Percentiles rank a stretch among this genome's conserved stretches.
These are phyloP conservation scores for Distichodus sexfasciatus DNA, from an alignment of 2,797 vertebrate species.

Conservation along the genomic window DNA sequence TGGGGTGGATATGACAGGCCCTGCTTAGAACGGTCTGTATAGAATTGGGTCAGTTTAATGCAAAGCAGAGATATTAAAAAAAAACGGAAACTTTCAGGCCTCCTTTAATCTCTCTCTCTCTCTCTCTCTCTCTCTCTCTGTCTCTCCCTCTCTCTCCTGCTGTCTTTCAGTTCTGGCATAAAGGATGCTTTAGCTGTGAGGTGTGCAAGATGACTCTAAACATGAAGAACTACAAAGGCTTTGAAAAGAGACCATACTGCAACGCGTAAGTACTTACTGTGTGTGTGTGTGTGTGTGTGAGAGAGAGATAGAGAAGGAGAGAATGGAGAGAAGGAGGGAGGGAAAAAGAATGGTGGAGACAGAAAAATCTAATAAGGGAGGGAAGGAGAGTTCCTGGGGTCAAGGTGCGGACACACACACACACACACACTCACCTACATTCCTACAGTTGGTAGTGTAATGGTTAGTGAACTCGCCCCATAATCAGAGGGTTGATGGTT, in stretches of 20 bases:
- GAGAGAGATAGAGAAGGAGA: too few relatives aligned
- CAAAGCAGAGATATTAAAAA: neutral
- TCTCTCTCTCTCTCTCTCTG: slow-evolving; percentile 42
- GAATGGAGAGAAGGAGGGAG: too few relatives aligned
- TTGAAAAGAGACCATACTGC: slow-evolving; percentile 97
- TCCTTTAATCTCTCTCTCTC: slow-evolving; percentile 26
- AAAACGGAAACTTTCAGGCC: neutral
- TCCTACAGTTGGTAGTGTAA: too few relatives aligned
- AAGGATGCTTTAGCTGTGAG: slow-evolving; percentile 98
- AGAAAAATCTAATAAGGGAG: too few relatives aligned
- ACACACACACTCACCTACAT: too few relatives aligned
- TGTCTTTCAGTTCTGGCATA: slow-evolving; percentile 91
- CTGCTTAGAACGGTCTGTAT: neutral
- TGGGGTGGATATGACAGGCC: neutral
- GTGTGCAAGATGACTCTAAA: slow-evolving; percentile 98
- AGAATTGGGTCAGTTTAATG: neutral
- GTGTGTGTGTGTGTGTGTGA: neutral
- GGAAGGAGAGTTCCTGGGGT: too few relatives aligned
- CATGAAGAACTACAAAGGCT: slow-evolving; percentile 99
- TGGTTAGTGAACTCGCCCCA: too few relatives aligned
- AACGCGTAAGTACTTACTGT: slow-evolving; percentile 82
- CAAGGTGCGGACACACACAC: too few relatives aligned
- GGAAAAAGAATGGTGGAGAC: too few relatives aligned
- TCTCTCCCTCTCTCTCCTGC: slow-evolving; percentile 18
- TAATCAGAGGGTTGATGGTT: too few relatives aligned